Base-by-base conservation (phyloP, 2,888 invertebrate species). In the Ectemnius continuus region DNA sequence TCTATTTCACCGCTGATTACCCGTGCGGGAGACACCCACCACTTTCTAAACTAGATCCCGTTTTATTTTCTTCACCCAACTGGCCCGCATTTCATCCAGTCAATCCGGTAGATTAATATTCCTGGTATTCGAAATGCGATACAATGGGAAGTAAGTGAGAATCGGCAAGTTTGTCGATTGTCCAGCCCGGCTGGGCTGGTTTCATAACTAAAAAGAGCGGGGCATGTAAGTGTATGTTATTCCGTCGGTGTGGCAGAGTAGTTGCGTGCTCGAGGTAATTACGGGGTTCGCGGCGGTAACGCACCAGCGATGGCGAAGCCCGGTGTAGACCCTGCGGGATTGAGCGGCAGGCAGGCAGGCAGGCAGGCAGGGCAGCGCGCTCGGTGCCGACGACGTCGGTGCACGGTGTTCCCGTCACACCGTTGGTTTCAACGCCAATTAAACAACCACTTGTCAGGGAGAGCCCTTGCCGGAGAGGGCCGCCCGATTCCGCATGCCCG, bases 351-450 rank as follows among this genome's bases (percentile, higher is more conserved):
- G 48, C 14, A 8, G n/a, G 48, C n/a, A 48, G 14, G 8, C n/a
- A n/a, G 48, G 48, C 14, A 8, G n/a, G 48, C n/a, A 52, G n/a
- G 13, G 52, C 52, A 2, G 14, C 14, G 52, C 4, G 11, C 16
- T 16, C 52, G 52, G 16, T 87, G 87, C 86, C 88, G 89, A 89
- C 88, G 87, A 87, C 86, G 86, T 71, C 88, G 86, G 84, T 14
- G 52, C 86, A 87, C 87, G 88, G 86, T 87, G 88, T 90, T 89
- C 87, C 87, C 91, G 91, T 91, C 91, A 90, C 91, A 90, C 90
- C 87, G 88, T 86, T 91, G 90, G 86, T 91, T 91, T 91, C 91
- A 91, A 91, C 91, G 91, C 91, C 90, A 91, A 91, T 91, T 91
- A 90, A 91, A 90, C 91, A 91, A 87, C 89, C 90, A 90, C 90